Evolutionary conservation across 35 echinoderm and acorn worm species (phyloP).

Genomic region (Eucidaris tribuloides): DNA sequence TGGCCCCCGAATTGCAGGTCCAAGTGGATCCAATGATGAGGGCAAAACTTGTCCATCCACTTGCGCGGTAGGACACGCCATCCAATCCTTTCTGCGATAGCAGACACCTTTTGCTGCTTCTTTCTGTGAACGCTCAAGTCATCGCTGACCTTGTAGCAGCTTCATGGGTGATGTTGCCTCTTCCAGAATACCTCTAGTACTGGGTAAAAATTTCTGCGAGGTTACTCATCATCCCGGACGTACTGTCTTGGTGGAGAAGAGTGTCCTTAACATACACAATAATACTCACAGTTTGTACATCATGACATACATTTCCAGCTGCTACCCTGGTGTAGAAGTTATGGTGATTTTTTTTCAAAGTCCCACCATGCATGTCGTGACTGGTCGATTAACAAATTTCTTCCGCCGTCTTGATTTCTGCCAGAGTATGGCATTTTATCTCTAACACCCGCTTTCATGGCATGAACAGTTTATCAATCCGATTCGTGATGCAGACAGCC

Average conservation of each 20-base stretch:
- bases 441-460: not conserved
- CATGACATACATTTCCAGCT: not conserved
- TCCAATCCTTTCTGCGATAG: not conserved
- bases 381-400: not conserved
- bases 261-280: not conserved
- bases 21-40: not conserved
- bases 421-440: not conserved
- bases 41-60: not conserved
- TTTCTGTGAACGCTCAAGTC: not conserved
- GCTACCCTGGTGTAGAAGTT: not conserved
- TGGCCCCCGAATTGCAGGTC: not conserved
- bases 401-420: not conserved
- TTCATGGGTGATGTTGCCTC: not conserved
- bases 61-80: not conserved
- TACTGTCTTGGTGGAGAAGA: not conserved
- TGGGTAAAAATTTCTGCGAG: not conserved
- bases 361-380: not conserved
- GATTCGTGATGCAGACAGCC: not conserved
- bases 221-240: not conserved
- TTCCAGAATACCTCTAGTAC: not conserved
- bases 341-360: not conserved
- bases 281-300: not conserved
- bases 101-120: not conserved
- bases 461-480: not conserved
- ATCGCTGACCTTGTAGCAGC: not conserved